phyloP scores from a whole-genome alignment of 2,888 invertebrate species.

The Ceraclea dissimilis region DNA sequence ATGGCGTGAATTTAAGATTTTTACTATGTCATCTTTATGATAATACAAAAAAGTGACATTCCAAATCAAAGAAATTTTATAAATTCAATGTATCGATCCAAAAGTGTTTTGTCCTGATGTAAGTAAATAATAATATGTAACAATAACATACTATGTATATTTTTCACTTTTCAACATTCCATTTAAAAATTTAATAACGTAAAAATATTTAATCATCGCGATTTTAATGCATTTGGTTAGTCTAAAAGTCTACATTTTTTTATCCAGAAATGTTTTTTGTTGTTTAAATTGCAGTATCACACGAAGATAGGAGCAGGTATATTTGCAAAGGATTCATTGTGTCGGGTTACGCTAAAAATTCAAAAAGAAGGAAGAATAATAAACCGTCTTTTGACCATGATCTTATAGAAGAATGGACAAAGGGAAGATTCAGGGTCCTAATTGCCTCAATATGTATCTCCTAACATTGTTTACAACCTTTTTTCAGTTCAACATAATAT shows the following conservation, averaged over 20 bases:
- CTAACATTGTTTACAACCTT: neutral
- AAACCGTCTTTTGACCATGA: constrained; percentile 14
- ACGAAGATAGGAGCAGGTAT: constrained; percentile 16
- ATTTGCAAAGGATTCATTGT: constrained; percentile 17
- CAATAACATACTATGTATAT: too few species aligned
- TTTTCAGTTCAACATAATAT: neutral
- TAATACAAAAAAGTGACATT: neutral
- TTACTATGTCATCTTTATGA: too few species aligned
- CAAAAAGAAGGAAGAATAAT: constrained; percentile 18
- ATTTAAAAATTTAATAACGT: too few species aligned
- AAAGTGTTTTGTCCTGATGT: too few species aligned
- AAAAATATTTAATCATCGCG: too few species aligned
- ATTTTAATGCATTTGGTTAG: too few species aligned
- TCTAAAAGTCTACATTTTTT: too few species aligned
- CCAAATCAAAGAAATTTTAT: too few species aligned
- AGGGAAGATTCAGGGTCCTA: constrained; percentile 3
- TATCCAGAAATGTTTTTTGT: neutral
- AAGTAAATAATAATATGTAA: too few species aligned
- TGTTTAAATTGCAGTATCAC: constrained; percentile 13
- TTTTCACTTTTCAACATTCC: too few species aligned
- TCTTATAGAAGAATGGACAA: constrained; percentile 18
- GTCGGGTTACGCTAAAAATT: constrained; percentile 20
- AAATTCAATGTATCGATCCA: too few species aligned
- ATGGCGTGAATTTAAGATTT: too few species aligned
- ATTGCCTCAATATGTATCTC: constrained; percentile 7